Conservation (phyloP, 2,888 invertebrate species). For the Drosophila flavopinicola region DNA sequence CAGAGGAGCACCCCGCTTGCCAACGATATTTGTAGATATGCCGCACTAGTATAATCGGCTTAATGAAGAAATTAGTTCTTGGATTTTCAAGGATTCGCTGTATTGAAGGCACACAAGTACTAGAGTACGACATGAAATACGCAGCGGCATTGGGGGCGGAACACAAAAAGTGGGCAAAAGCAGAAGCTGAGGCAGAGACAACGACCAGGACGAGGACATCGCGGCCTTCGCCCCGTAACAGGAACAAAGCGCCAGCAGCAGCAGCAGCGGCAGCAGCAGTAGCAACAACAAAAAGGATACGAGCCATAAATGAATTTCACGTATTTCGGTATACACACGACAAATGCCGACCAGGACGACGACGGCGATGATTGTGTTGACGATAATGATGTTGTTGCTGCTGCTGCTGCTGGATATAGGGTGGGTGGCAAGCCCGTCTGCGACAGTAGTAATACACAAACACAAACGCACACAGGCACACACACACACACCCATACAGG, state of each 20-base stretch:
- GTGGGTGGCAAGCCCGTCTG: conserved; percentile 75
- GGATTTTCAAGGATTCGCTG: conserved; percentile 25
- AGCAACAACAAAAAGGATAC: conserved; percentile 56
- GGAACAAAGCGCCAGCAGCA: conserved; percentile 58
- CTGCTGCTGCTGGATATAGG: conserved; percentile 52
- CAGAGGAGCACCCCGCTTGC: conserved; percentile 46
- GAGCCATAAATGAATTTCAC: conserved; percentile 74
- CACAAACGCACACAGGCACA: conserved; percentile 28
- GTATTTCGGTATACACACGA: conserved; percentile 80
- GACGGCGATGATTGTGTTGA: conserved; percentile 32
- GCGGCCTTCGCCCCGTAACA: conserved; percentile 76
- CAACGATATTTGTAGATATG: not conserved
- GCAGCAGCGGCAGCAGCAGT: conserved; percentile 21
- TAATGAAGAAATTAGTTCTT: conserved; percentile 17
- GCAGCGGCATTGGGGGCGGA: conserved; percentile 48
- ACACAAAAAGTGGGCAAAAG: conserved; percentile 28
- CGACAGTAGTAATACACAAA: conserved; percentile 62
- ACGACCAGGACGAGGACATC: conserved; percentile 25
- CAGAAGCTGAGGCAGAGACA: conserved; percentile 24
- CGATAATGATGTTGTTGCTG: conserved; percentile 18
- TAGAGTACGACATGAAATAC: conserved; percentile 35
- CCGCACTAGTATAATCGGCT: conserved; percentile 8
- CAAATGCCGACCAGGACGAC: conserved; percentile 64
- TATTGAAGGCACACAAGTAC: conserved; percentile 32
- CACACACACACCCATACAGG: conserved; percentile 22